Base-by-base conservation (phyloP, 2,113 vertebrate species). In the Polypterus bichir region DNA sequence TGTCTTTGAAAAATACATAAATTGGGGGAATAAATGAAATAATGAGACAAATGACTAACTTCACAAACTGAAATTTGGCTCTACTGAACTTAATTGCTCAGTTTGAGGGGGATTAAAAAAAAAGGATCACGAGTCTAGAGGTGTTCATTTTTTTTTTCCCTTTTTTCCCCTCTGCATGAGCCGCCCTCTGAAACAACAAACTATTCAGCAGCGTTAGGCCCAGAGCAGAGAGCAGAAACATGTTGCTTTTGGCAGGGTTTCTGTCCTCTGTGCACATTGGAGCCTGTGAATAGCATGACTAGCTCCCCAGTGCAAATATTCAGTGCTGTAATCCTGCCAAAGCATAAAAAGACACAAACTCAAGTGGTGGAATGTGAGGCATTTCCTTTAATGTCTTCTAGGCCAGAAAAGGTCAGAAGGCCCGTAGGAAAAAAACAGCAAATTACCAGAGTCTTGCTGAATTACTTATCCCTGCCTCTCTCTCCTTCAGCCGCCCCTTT, bases 311-410 rank as follows among this genome's bases (percentile, higher is more conserved):
- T 54, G 54, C 59, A 70, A 70, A 64, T 57, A 70, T 62, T 60
- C 74, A 69, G 62, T 75, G 57, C 60, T 65, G 58, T 65, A 72
- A 70, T 66, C 3, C 57, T 79, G 84, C 78, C 84, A 85, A 71
- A 74, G 70, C 76, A 74, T 72, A 78, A 74, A 78, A 84, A 83
- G 77, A 72, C 77, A 79, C 79, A 82, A 79, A 73, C 74, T 68
- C 75, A 75, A 76, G 71, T 72, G 75, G 65, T 72, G 86, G 85
- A 87, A 88, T 87, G 75, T 78, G 59, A 85, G 78, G 82, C 77
- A 88, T 87, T 89, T 88, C 87, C 84, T 87, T 69, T 51, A 7
- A 65, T 69, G 79, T 79, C 78, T 76, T 76, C 68, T 64, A 73
- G 69, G 62, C 54, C 67, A 74, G 66, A 59, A 71, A 27, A 76